Evolutionary conservation across 2,797 vertebrate species (phyloP), one percentile per base, ranked within the genome.

Genomic region (Petrocephalus sullivani): DNA sequence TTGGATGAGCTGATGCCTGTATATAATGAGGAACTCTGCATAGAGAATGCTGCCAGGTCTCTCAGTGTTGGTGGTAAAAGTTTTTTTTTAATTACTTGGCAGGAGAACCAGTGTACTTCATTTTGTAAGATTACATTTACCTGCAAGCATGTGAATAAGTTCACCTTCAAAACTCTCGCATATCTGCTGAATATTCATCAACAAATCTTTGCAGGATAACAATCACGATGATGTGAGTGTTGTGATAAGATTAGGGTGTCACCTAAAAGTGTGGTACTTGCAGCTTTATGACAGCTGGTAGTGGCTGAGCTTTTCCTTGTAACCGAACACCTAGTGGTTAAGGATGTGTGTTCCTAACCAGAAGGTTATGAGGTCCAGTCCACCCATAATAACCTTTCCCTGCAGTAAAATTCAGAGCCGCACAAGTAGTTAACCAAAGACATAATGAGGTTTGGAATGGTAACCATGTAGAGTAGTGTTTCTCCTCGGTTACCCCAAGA

Each of bases 21-120:
- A 33, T 23, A 85, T 85, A 85, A 57, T 57, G 51, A 57, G 28
- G 49, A 85, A 57, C 23, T 28, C 21, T 7, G 51, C 21, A 33
- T 6, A 33, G 53, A 56, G 14, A 85, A 28, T 57, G 2, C 53
- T 85, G 23, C 51, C 83, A 56, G 83, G 54, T 57, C 51, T 56
- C 14, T 53, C 49, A 21, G n/a, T 84, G 67, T 81, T 16, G n/a
- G 19, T 85, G 12, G 51, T 33, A 84, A 21, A 21, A 85, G 51
- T 37, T 56, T 85, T 54, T 54, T 83, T 85, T 85, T 85, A 85
- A 85, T 85, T 85, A 54, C 51, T 85, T 85, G 83, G 83, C 46
- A 56, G 53, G 46, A 14, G 12, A 4, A 56, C 83, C 1, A 51
- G 23, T 3, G 23, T 28, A 57, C 28, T 85, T 85, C 41, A 10